Evolutionary conservation across 2,113 vertebrate genomes (phyloP), one percentile per base, ranked within the genome.

Genomic region (Cathartes aura): DNA sequence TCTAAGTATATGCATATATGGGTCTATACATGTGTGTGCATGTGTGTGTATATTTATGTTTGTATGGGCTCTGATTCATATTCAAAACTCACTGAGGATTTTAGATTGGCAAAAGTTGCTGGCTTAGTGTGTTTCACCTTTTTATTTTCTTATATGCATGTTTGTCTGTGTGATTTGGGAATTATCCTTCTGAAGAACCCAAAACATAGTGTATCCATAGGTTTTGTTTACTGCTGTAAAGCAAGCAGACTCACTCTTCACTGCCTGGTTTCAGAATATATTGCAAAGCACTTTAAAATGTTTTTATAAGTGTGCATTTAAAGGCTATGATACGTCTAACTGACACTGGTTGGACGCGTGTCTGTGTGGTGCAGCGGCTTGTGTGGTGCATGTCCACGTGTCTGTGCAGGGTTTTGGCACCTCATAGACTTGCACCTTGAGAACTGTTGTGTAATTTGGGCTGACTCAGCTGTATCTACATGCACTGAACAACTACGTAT

Each of bases 401-500:
- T 45, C 32, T 73, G 5, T 40, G 58, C 32, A 40, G 23, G 15
- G 36, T 17, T 73, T 67, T 87, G 47, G 22, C 56, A 81, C 18
- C 26, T 47, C 47, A 5, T 12, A 24, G 42, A 4, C 18, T 30
- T 45, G 32, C 23, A 10, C 50, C 29, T 67, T 62, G 64, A 71
- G 87, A 89, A n/a, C 17, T 12, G 42, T 15, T 91, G 68, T 27
- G 29, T 53, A 59, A 56, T 62, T 56, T 59, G 64, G 64, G 76
- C 68, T 93, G 89, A 67, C 56, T 79, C 85, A 58, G 68, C 72
- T 62, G 4, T 40, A 20, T 6, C 64, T 38, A 4, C 6, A 1
- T 3, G 27, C 27, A 8, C 2, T 0, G 55, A 75, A 9, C 60
- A 80, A 72, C 75, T 9, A 32, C 0, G 0, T 9, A 3, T 3